Evolutionary conservation across 2,797 vertebrate species (phyloP), one percentile per base, ranked within the genome.

Genomic region (Agapornis canus): DNA sequence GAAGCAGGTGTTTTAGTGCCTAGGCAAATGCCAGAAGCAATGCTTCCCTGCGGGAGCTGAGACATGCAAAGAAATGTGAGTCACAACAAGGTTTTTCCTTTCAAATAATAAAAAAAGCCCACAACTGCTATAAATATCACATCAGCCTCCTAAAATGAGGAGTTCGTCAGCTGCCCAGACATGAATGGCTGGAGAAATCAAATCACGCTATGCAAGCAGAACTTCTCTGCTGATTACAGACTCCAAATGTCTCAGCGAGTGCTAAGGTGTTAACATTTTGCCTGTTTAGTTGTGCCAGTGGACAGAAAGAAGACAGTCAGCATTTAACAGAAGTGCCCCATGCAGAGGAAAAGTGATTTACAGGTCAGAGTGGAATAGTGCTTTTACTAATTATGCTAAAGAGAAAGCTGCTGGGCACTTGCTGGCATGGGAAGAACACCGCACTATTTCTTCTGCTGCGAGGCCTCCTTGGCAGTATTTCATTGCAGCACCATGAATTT

Each of bases 401-500:
- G 31, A 59, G 68, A 59, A 88, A 49, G 80, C 64, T 2, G 7
- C 42, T 47, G 4, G 2, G 56, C 6, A 0, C 26, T 26, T 2
- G 16, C 45, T 51, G 26, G 26, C 65, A 61, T n/a, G 6, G 51
- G 77, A 49, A 49, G 82, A 70, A 20, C 2, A 2, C 59, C 0
- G 6, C 22, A 0, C 63, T 48, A 18, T 19, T 37, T 45, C 70
- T 48, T 40, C 6, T 0, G 39, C 79, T 52, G n/a, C 2, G 23
- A 87, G 79, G 3, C 65, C 60, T 37, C 57, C 89, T 69, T 52
- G 70, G 83, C 66, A 70, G 4, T 89, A 77, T 79, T 95, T 95
- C 77, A 86, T 87, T 63, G 86, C 90, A 86, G 73, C 70, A 72
- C 88, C 60, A 23, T 26, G 70, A 93, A 76, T 95, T 95, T 70